phyloP scores from a whole-genome alignment of 2,113 vertebrate species.

The Trichomycterus rosablanca region DNA sequence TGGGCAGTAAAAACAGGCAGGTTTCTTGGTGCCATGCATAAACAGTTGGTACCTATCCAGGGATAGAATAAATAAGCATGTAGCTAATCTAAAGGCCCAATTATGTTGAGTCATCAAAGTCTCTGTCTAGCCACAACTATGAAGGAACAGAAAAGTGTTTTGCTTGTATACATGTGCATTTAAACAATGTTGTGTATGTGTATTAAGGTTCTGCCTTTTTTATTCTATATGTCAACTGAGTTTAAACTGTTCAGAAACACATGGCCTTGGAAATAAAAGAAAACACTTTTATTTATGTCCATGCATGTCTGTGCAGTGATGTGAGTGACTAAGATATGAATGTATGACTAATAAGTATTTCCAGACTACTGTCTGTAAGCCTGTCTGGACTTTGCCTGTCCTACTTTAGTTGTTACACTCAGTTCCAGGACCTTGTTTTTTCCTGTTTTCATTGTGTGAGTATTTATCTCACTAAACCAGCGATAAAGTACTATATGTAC shows the following conservation, averaged over 20 bases:
- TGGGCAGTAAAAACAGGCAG: conserved; percentile 13
- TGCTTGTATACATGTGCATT: too few relatives aligned
- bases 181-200: too few relatives aligned
- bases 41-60: conserved; percentile 17
- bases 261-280: neutral
- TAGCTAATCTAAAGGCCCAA: conserved; percentile 23
- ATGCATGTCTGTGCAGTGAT: neutral
- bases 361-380: conserved; percentile 32
- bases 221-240: too few relatives aligned
- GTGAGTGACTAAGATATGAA: conserved; percentile 17
- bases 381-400: conserved; percentile 35
- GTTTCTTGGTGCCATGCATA: conserved; percentile 9
- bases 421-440: conserved; percentile 10
- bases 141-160: conserved; percentile 11
- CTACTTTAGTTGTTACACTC: conserved; percentile 38
- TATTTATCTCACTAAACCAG: conserved; percentile 34
- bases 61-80: conserved; percentile 7
- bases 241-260: neutral
- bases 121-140: conserved; percentile 32
- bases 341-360: conserved; percentile 31
- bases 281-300: neutral
- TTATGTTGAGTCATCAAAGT: conserved; percentile 27
- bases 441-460: conserved; percentile 12
- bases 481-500: neutral
- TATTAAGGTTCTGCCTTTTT: too few relatives aligned